Percentiles rank a stretch among this genome's conserved stretches.
These are phyloP conservation scores for Rhamphomyia laevipes DNA, from an alignment of 2,888 invertebrate genomes.

Conservation along the genomic window DNA sequence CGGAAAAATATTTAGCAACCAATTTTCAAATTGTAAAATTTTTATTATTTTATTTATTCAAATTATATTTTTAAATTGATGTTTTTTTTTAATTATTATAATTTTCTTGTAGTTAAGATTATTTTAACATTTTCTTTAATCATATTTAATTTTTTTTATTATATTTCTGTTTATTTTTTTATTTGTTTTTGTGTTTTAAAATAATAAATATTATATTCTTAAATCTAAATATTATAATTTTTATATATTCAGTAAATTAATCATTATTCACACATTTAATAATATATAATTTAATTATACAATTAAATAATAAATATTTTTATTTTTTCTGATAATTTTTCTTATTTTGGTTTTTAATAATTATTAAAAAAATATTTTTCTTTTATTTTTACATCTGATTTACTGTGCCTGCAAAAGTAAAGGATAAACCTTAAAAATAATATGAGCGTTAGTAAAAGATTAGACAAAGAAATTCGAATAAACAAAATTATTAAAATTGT, in stretches of 20 bases:
- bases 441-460: constrained; percentile 38
- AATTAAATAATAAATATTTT: constrained; percentile 1
- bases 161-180: too few relatives aligned
- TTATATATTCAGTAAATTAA: constrained; percentile 1
- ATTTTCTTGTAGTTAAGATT: too few relatives aligned
- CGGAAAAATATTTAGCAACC: too few relatives aligned
- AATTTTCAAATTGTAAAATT: too few relatives aligned
- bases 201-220: too few relatives aligned
- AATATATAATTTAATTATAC: not conserved
- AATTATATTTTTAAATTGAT: too few relatives aligned
- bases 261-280: too few relatives aligned
- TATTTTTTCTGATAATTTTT: constrained; percentile 16
- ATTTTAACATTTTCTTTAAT: too few relatives aligned
- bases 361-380: constrained; percentile 11
- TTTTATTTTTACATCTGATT: constrained; percentile 25
- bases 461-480: constrained; percentile 11
- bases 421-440: constrained; percentile 41
- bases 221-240: not conserved
- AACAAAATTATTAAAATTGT: constrained; percentile 11
- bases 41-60: too few relatives aligned
- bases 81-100: too few relatives aligned
- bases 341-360: constrained; percentile 11
- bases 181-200: not conserved
- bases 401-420: constrained; percentile 41
- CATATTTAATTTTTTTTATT: too few relatives aligned